A percentile compares a stretch with the other conserved stretches of the same genome.
These are phyloP conservation scores for Eriosoma lanigerum DNA, from an alignment of 1,140 invertebrate genomes.

Conservation along the genomic window DNA sequence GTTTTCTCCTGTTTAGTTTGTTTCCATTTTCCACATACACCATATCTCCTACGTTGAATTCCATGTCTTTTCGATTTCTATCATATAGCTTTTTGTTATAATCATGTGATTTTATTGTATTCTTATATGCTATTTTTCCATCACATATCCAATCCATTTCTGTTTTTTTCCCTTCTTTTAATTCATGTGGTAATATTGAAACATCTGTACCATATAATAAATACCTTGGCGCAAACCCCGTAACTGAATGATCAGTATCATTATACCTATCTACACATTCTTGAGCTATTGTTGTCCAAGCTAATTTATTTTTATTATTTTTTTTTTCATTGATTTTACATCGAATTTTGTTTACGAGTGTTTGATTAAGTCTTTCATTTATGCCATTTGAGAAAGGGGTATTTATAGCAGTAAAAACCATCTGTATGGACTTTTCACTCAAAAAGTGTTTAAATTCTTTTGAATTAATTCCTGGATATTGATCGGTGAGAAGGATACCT, in stretches of 20 bases:
- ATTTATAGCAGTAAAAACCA: neutral
- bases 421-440: neutral
- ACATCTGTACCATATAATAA: constrained; percentile 38
- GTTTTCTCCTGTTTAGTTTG: constrained; percentile 54
- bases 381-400: constrained; percentile 38
- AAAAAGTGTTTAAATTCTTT: constrained; percentile 51
- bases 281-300: constrained; percentile 36
- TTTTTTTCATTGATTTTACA: constrained; percentile 49
- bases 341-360: constrained; percentile 28
- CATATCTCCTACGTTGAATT: constrained; percentile 36
- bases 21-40: constrained; percentile 49
- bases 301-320: constrained; percentile 32
- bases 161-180: constrained; percentile 41
- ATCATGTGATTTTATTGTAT: constrained; percentile 28
- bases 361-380: constrained; percentile 46
- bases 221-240: constrained; percentile 27
- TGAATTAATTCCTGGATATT: constrained; percentile 55
- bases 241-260: constrained; percentile 42
- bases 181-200: constrained; percentile 49
- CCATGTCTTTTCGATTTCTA: constrained; percentile 7
- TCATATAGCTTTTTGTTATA: constrained; percentile 28
- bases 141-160: constrained; percentile 1
- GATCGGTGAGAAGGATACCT: constrained; percentile 53
- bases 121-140: constrained; percentile 31
- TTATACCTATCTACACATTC: constrained; percentile 31